Base-by-base conservation (phyloP, 2,888 invertebrate genomes). In the Lycocerus yunnanus region DNA sequence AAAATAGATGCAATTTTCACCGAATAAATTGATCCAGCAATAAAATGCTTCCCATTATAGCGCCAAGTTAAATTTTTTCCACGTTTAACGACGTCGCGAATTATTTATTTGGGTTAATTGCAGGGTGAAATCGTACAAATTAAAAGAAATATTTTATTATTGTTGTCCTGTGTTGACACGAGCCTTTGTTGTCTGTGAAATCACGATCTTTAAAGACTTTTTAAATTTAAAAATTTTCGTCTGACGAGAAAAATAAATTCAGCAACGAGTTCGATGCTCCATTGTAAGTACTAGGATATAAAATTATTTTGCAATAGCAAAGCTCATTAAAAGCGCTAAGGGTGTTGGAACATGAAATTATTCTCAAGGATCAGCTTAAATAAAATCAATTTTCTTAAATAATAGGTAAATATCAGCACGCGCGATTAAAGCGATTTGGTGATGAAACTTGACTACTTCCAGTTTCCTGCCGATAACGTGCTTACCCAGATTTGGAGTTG, bases 121-220 rank as follows among this genome's bases (percentile, higher is more conserved):
- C 43, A 43, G 43, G n/a, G n/a, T 43, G n/a, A 43, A 43, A 43
- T 43, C n/a, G 43, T 43, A n/a, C 43, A 43, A 43, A 43, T 43
- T 43, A 43, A 43, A 43, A 43, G 43, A 43, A 43, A 43, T 43
- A 43, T 43, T 43, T 43, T 43, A 43, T 43, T 18, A 18, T 63
- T 63, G 61, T 61, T 63, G 16, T 63, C 61, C 61, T 63, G 18
- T 63, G 61, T 61, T 63, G 16, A n/a, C n/a, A n/a, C n/a, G n/a
- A n/a, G n/a, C n/a, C 61, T 63, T 63, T 63, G 61, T 61, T 63
- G 16, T 63, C 61, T 63, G 15, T 20, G n/a, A 63, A 63, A 63
- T 63, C 61, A 63, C 61, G 61, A 63, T 63, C 43, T 43, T 43
- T 43, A 43, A 43, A n/a, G 43, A 0, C 5, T 43, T 43, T 43